These are phyloP conservation scores for Ochotona curzoniae DNA, from an alignment of 2,113 vertebrate species.

Conservation along the genomic window DNA sequence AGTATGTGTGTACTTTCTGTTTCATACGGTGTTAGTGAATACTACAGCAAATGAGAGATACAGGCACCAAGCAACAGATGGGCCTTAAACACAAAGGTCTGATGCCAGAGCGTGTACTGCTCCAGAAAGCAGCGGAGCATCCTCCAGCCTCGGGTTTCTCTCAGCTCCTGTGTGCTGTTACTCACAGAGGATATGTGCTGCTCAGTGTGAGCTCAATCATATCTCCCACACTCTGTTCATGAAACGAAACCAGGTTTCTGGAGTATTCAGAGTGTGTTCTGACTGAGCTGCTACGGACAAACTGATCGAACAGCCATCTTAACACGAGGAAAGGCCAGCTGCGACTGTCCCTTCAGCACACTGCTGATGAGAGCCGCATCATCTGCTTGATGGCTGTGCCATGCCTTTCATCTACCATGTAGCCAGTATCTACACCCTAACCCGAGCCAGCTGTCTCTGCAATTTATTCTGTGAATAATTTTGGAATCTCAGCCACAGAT, in stretches of 20 bases:
- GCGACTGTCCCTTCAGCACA: background rate
- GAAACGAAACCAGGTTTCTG: conserved; percentile 15
- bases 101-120: background rate
- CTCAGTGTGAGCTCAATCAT: background rate
- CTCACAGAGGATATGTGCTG: background rate
- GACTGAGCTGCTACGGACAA: background rate
- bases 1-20: background rate
- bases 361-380: background rate
- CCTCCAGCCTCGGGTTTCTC: background rate
- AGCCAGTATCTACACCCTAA: conserved; percentile 28
- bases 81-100: background rate
- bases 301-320: background rate
- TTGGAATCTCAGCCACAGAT: background rate
- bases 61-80: background rate
- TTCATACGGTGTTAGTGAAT: background rate
- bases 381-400: background rate
- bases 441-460: conserved; percentile 37
- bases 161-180: background rate
- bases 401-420: background rate
- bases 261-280: background rate
- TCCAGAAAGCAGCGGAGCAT: background rate
- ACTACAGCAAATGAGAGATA: background rate
- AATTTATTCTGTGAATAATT: conserved; percentile 51
- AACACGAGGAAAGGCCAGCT: background rate
- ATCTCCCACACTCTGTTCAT: background rate